phyloP scores from a whole-genome alignment of 2,113 vertebrate genomes.

The Serinus canaria region DNA sequence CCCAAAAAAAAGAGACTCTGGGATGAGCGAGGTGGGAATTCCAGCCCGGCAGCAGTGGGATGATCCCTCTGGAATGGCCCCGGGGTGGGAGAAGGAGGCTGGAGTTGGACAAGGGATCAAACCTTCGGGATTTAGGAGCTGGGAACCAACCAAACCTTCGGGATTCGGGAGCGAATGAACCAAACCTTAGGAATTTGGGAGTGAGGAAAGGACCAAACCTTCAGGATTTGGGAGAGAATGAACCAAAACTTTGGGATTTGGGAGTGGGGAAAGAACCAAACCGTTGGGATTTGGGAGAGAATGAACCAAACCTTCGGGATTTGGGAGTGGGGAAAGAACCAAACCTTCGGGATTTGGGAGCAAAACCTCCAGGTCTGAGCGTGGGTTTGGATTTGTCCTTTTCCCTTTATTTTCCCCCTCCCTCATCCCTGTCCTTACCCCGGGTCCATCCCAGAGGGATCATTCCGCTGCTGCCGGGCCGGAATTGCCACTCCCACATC shows the following conservation, averaged over 20 bases:
- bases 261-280: neutral
- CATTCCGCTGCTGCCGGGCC: too few species aligned
- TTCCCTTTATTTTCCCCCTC: neutral
- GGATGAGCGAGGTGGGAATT: neutral
- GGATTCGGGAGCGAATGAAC: rapidly evolving
- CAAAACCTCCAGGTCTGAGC: rapidly evolving
- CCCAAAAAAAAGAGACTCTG: neutral
- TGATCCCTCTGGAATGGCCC: neutral
- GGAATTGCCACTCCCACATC: neutral
- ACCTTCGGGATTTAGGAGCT: rapidly evolving
- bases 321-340: rapidly evolving
- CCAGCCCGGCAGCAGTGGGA: neutral
- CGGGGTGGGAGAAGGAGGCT: neutral
- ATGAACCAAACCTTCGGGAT: rapidly evolving
- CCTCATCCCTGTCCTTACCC: too few species aligned
- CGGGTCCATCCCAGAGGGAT: neutral
- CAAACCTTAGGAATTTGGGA: neutral
- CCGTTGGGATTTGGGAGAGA: rapidly evolving
- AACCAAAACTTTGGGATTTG: too few species aligned
- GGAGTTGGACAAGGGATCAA: neutral
- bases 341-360: neutral
- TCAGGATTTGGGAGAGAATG: neutral
- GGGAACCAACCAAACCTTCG: too few species aligned
- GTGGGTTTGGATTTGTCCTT: neutral
- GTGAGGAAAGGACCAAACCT: neutral